These are phyloP conservation scores for Acrocephalus scirpaceus DNA, from an alignment of 2,797 vertebrate species.

Conservation along the genomic window DNA sequence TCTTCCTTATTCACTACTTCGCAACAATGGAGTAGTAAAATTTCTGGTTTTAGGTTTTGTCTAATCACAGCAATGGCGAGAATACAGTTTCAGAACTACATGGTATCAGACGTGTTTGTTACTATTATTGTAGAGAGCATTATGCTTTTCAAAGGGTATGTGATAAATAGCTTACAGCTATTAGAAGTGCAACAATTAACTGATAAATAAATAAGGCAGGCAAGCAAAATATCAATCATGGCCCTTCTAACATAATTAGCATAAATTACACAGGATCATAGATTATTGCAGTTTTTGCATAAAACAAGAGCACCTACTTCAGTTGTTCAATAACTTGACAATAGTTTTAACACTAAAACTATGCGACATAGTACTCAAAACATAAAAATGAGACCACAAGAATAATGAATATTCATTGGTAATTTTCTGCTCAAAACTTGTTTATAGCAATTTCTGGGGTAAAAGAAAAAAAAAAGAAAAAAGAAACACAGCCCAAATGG, in stretches of 20 bases:
- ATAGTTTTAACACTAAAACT: neutral
- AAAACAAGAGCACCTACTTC: neutral
- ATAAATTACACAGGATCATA: conserved; percentile 47
- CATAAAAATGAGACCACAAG: neutral
- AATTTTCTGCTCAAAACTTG: neutral
- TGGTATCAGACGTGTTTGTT: neutral
- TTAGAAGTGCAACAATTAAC: conserved; percentile 60
- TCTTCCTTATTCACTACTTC: neutral
- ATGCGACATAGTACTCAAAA: neutral
- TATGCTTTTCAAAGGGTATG: neutral
- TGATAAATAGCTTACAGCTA: conserved; percentile 44
- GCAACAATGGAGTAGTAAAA: neutral
- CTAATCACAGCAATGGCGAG: neutral
- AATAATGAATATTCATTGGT: neutral
- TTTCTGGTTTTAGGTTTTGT: neutral
- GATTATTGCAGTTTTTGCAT: conserved; percentile 3
- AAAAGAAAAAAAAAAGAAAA: fast-evolving
- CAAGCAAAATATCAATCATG: conserved; percentile 56
- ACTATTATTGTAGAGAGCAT: conserved; percentile 1
- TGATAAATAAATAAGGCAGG: conserved; percentile 55
- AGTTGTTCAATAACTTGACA: neutral
- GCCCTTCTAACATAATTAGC: conserved; percentile 21
- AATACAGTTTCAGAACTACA: neutral
- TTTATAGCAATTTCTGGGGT: neutral
- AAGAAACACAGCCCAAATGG: neutral